These are phyloP conservation scores for Ctenochaetus hawaiiensis DNA, from an alignment of 2,797 vertebrate species.

Conservation along the genomic window DNA sequence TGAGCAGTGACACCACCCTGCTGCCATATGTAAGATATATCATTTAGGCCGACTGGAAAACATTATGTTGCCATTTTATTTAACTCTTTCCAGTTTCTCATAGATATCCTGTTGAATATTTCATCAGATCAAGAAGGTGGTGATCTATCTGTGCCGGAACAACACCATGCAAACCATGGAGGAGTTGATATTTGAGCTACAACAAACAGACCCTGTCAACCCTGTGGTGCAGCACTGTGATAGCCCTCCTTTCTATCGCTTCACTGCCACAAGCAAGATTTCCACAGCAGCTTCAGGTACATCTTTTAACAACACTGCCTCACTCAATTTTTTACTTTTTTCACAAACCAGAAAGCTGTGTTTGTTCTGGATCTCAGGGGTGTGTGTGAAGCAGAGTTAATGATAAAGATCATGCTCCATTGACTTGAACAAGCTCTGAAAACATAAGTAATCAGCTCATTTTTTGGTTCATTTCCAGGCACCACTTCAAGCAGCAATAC, in stretches of 20 bases:
- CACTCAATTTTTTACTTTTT: too few species aligned
- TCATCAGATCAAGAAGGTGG: conserved; percentile 96
- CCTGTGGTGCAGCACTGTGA: conserved; percentile 97
- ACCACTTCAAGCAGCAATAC: conserved; percentile 97
- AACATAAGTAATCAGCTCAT: not conserved
- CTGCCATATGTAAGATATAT: conserved; percentile 89
- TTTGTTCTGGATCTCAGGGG: conserved; percentile 10
- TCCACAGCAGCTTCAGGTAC: conserved; percentile 92
- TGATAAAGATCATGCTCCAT: conserved; percentile 8
- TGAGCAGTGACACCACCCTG: conserved; percentile 96
- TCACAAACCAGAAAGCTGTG: not conserved
- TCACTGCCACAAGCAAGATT: conserved; percentile 93
- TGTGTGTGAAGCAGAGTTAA: conserved; percentile 1
- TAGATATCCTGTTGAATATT: not conserved
- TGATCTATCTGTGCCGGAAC: conserved; percentile 95
- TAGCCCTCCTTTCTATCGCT: conserved; percentile 96
- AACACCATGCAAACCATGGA: conserved; percentile 99
- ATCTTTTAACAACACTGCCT: not conserved
- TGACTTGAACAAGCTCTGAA: not conserved
- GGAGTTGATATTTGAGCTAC: conserved; percentile 95
- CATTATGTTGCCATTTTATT: not conserved
- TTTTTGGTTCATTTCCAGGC: conserved; percentile 78
- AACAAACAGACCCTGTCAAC: conserved; percentile 97
- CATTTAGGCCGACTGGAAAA: conserved; percentile 17
- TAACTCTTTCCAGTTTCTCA: conserved; percentile 17